Base-by-base conservation (phyloP, 2,797 vertebrate genomes). In the Champsocephalus gunnari region DNA sequence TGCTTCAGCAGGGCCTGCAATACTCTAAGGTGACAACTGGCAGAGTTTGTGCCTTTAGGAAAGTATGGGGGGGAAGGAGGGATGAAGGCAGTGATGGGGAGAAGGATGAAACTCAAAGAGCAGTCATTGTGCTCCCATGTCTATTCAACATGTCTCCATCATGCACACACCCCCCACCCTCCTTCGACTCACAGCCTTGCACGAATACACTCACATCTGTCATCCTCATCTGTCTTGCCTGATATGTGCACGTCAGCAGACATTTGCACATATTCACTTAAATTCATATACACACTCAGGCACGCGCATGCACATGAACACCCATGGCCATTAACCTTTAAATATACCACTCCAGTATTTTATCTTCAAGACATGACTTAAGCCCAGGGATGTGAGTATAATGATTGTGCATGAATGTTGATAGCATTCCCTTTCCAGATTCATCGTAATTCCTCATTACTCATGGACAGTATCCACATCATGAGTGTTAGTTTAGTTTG, bases 11-110 rank as follows among this genome's bases (percentile, higher is more conserved):
- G 95, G 94, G 93, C 96, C 94, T 94, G 94, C 96, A 96, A 97
- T 97, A 98, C 97, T 97, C 96, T 94, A 94, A 97, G 97, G 96
- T 99, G 97, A 99, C 97, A 97, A 97, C 96, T 97, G 94, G 94
- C 96, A 97, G 96, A 96, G 96, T 96, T 95, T 96, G 94, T 94
- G 96, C 97, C 97, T 96, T 95, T 96, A 96, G 97, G 97, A 99
- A 96, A 97, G 90, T 77, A 92, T 91, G 93, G 80, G 93, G 75
- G 82, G 70, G 83, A 49, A 55, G 89, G 85, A 76, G 83, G 87
- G 81, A 78, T 80, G 86, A 85, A 89, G 81, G 77, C 82, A 87
- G 87, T 87, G 90, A 89, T 86, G 89, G 83, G 82, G 75, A 88
- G 90, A 91, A 77, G 95, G 96, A 97, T 96, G 96, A 96, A 96